Evolutionary conservation across 1,140 invertebrate species (phyloP), one percentile per base, ranked within the genome.

Genomic region (Andricus grossulariae): DNA sequence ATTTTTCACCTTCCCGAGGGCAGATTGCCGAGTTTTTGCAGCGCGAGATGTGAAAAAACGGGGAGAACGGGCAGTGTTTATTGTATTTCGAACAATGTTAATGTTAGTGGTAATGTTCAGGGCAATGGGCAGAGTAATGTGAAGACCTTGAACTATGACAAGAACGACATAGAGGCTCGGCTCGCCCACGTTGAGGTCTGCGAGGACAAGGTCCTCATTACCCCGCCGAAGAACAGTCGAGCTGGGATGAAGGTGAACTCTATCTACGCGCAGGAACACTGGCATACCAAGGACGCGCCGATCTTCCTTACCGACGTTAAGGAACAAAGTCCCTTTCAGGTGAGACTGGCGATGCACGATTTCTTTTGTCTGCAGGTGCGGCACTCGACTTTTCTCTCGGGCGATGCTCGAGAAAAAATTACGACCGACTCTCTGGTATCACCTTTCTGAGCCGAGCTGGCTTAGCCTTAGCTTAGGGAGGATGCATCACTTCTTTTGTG

Each of bases 211-310:
- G 80, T 85, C 19, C 76, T 88, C 72, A 83, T 87, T 72, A 80
- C 81, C 55, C 82, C 86, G 60, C 81, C 80, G 76, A 88, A 83
- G 71, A 85, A 80, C 73, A 45, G 39, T 45, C 73, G 85, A 57
- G 78, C 83, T 32, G 84, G 88, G 15, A 91, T 91, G 89, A 90
- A 90, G 79, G 86, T 91, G 73, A 91, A 91, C 74, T 91, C 90
- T 21, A 91, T 91, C 75, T 91, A 91, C 74, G 89, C 90, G 45
- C 89, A 90, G 77, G 89, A 91, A 54, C 88, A 90, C 50, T 90
- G 89, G 88, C 86, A 86, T 50, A 75, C 76, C 72, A 90, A 91
- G 79, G 88, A 90, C 12, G 57, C 82, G 21, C 77, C 87, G 21
- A 87, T 88, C 75, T 89, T 90, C 76, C 84, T 87, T 71, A 87